Evolutionary conservation across 2,113 vertebrate genomes (phyloP), one percentile per base, ranked within the genome.

Genomic region (Garra rufa): DNA sequence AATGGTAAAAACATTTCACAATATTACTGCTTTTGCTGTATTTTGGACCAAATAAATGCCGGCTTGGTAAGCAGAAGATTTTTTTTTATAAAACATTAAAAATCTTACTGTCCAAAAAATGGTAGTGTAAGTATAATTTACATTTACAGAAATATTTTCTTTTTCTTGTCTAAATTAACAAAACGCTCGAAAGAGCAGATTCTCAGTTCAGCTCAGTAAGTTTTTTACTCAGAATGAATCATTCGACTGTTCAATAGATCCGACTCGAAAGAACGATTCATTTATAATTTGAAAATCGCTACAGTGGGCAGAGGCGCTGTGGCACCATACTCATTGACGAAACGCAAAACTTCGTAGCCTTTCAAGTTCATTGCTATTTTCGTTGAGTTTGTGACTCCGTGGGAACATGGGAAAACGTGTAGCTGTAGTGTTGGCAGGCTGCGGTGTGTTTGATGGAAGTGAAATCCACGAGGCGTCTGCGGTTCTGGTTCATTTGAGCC

Each of bases 401-500:
- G 30, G 10, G 63, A 21, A 4, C 55, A 92, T 92, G 93, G 89
- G 24, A 0, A 94, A 92, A 65, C 91, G 95, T 4, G 96, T 96
- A 17, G 96, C 96, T 0, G 63, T 95, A 34, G 92, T 96, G 14
- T 71, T 96, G 24, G 94, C 95, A 1, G 95, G 93, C 17, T 95
- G 95, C 3, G 95, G 95, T 0, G 95, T 96, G 8, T 95, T 93
- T 38, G 94, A 94, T 0, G 94, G 93, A 73, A 95, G 88, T 46
- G 92, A 96, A 85, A 93, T 94, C 59, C 94, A 93, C 17, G 94
- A 95, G 50, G 93, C 93, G 57, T 95, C 92, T 41, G 95, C 94
- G 0, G 88, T 88, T 1, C 65, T 95, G 88, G 94, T 95, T 10
- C 95, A 95, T 65, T 89, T 95, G 69, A 95, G 94, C 92, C 91